Evolutionary conservation across 2,888 invertebrate species (phyloP).

Genomic region (Synergus japonicus): DNA sequence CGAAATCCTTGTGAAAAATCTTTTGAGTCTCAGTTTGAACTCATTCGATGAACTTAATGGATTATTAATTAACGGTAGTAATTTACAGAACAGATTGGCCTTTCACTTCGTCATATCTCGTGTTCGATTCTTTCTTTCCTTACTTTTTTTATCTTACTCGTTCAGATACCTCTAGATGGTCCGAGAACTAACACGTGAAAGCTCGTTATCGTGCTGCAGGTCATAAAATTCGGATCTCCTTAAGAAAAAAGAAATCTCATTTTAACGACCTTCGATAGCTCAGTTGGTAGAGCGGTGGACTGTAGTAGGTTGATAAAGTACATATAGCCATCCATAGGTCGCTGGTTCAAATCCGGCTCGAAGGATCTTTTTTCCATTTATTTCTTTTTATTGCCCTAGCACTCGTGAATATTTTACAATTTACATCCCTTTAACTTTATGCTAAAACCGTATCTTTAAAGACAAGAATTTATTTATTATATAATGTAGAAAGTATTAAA

Average conservation of each 20-base stretch:
- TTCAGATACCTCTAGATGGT: background rate
- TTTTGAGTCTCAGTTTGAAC: no score
- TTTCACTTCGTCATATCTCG: background rate
- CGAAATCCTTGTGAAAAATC: no score
- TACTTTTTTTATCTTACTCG: background rate
- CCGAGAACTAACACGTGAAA: background rate
- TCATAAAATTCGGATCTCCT: background rate
- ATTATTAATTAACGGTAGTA: no score
- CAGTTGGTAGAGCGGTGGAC: slow-evolving; percentile 78
- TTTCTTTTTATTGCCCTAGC: background rate
- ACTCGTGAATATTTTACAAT: background rate
- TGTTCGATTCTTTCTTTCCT: background rate
- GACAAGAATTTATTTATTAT: background rate
- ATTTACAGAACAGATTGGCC: no score
- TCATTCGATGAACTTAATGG: no score
- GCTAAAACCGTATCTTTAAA: background rate
- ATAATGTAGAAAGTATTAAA: no score
- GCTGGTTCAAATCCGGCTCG: slow-evolving; percentile 76
- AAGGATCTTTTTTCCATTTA: slow-evolving; percentile 66
- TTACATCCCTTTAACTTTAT: background rate
- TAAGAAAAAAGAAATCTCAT: background rate
- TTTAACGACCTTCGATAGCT: slow-evolving; percentile 74
- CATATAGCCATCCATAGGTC: slow-evolving; percentile 71
- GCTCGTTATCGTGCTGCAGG: slow-evolving; percentile 2
- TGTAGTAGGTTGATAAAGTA: slow-evolving; percentile 67